Percentiles rank a stretch among this genome's conserved stretches.
Conservation (phyloP, 1,140 invertebrate genomes). For the Psilanteris sp. region DNA sequence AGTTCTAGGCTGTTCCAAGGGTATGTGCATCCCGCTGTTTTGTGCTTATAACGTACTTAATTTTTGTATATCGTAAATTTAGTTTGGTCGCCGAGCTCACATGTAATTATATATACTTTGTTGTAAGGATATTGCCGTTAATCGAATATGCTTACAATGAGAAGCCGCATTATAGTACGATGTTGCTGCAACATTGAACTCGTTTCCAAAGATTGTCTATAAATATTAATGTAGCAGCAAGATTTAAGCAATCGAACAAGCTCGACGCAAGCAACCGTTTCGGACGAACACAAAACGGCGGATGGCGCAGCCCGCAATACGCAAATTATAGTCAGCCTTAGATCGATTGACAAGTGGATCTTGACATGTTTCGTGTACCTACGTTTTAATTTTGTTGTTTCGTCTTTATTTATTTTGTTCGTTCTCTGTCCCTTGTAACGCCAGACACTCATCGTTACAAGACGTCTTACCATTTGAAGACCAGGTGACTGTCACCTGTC, state of each 20-base stretch:
- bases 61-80: conserved; percentile 12
- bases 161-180: conserved; percentile 1
- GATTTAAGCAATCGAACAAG: conserved; percentile 7
- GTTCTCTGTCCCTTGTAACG: too few relatives aligned
- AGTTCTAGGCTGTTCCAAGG: conserved; percentile 62
- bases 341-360: conserved; percentile 30
- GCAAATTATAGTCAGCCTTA: conserved; percentile 46
- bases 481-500: conserved; percentile 11
- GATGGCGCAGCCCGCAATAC: not conserved
- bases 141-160: conserved; percentile 13
- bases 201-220: conserved; percentile 59
- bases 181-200: conserved; percentile 55
- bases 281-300: conserved; percentile 23
- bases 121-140: conserved; percentile 6
- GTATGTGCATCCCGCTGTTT: conserved; percentile 32
- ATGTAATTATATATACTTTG: not conserved
- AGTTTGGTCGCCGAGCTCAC: not conserved
- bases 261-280: not conserved
- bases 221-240: conserved; percentile 55
- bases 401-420: too few relatives aligned
- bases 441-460: too few relatives aligned
- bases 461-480: too few relatives aligned
- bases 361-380: conserved; percentile 35
- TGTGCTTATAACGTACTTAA: conserved; percentile 36
- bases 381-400: conserved; percentile 3